A percentile compares a stretch with the other conserved stretches of the same genome.
phyloP scores from a whole-genome alignment of 2,113 vertebrate species.

The Rhabdornis inornatus region DNA sequence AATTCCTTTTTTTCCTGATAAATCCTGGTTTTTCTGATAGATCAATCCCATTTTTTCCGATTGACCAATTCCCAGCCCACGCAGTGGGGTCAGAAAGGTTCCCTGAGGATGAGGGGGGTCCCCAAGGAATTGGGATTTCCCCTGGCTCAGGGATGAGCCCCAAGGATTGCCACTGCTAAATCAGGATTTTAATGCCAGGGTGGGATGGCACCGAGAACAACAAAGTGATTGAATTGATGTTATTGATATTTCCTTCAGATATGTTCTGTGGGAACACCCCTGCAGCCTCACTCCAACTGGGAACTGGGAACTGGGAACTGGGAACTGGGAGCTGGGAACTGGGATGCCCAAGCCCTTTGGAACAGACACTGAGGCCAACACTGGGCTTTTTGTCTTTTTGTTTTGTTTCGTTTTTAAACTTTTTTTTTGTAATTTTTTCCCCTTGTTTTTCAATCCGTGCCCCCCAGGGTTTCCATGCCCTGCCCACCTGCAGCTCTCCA shows the following conservation, averaged over 20 bases:
- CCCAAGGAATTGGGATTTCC: not conserved
- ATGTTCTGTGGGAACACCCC: not conserved
- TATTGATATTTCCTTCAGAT: not conserved
- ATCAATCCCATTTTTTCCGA: not conserved
- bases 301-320: no score
- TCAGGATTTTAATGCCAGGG: accelerated
- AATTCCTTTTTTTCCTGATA: not conserved
- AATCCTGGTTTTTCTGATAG: not conserved
- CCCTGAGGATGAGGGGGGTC: not conserved
- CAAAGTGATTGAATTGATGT: accelerated
- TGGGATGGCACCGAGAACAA: not conserved
- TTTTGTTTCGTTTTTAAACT: no score
- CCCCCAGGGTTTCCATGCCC: not conserved
- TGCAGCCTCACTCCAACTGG: not conserved
- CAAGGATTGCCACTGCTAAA: not conserved
- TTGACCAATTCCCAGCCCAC: not conserved
- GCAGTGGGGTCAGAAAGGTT: accelerated
- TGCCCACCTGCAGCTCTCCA: not conserved
- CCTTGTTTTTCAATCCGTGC: accelerated
- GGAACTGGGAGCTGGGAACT: no score
- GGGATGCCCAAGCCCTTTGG: not conserved
- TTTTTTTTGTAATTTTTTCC: not conserved
- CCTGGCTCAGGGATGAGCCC: not conserved
- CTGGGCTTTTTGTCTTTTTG: not conserved
- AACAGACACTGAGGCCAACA: not conserved